These are phyloP conservation scores for Centropus bengalensis DNA, from an alignment of 2,113 vertebrate genomes.

Conservation along the genomic window DNA sequence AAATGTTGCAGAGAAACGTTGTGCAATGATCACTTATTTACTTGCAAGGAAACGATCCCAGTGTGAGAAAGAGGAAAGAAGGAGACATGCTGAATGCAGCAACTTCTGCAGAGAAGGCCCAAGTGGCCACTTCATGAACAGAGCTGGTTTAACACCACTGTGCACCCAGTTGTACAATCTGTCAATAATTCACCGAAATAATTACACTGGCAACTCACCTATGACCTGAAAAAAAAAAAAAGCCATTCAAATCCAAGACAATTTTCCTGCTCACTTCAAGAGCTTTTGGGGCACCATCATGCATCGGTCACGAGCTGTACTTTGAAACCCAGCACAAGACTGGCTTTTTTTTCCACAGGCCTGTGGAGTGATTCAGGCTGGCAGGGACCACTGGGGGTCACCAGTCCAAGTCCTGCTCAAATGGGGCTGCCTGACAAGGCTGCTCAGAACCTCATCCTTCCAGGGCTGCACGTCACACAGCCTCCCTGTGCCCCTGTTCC, in stretches of 20 bases:
- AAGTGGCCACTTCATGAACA: rapidly evolving
- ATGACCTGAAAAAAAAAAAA: background rate
- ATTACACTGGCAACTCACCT: background rate
- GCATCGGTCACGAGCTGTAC: background rate
- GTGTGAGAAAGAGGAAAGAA: background rate
- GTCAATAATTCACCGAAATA: constrained; percentile 9
- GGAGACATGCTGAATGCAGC: background rate
- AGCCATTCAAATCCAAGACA: background rate
- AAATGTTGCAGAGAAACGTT: background rate
- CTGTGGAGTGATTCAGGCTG: background rate
- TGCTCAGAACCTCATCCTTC: background rate
- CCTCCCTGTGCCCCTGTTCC: background rate
- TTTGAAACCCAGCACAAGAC: background rate
- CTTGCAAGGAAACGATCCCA: background rate
- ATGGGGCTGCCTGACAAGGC: rapidly evolving
- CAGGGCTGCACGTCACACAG: background rate
- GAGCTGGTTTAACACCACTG: background rate
- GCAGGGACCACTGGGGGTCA: background rate
- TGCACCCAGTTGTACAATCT: background rate
- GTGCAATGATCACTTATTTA: background rate
- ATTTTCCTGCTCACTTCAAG: background rate
- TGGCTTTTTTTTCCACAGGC: background rate
- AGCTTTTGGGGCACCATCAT: background rate
- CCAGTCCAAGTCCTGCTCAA: background rate
- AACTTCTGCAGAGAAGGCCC: background rate